Evolutionary conservation across 92 coral and sea anemone genomes (phyloP), one percentile per base, ranked within the genome.

Genomic region (Epizoanthus stellaris): DNA sequence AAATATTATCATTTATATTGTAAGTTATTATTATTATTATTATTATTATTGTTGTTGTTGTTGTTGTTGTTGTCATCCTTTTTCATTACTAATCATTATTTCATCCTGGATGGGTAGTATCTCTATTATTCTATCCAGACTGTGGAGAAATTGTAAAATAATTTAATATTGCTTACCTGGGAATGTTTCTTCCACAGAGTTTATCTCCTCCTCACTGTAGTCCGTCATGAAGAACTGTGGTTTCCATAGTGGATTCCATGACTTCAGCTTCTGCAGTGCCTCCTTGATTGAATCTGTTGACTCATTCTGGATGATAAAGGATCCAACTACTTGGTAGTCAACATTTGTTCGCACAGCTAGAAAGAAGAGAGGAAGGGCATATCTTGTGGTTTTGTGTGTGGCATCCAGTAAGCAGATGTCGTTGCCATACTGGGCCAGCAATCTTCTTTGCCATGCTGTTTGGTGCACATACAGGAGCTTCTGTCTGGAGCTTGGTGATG

Each of bases 231-330:
- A 90, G 61, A 30, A 61, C 13, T 16, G 3, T 0, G 90, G 93
- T 16, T 40, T 17, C 93, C 93, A 90, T 3, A 11, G 20, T 36
- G 90, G 90, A 47, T 81, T 86, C 93, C 93, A 80, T 43, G 65
- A 39, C 10, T 73, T 40, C 2, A 89, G 34, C 0, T 58, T 62
- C 3, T 67, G 61, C 15, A 90, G 67, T n/a, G 93, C 93, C 64
- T 90, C 93, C 21, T 2, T 17, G 12, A 90, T 90, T 21, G 87
- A 53, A 12, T 62, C 76, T 15, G 70, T 80, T 14, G 79, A 42
- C 88, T 30, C 36, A 2, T 30, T 30, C 36, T 1, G 36, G 36
- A 30, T 30, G 36, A 30, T 30, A 30, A 30, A 30, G 36, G 36
- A 30, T 30, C 36, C 36, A 30, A 30, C 36, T 30, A 30, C 36